Evolutionary conservation across 2,797 vertebrate species (phyloP).

Genomic region (Aldrovandia affinis): DNA sequence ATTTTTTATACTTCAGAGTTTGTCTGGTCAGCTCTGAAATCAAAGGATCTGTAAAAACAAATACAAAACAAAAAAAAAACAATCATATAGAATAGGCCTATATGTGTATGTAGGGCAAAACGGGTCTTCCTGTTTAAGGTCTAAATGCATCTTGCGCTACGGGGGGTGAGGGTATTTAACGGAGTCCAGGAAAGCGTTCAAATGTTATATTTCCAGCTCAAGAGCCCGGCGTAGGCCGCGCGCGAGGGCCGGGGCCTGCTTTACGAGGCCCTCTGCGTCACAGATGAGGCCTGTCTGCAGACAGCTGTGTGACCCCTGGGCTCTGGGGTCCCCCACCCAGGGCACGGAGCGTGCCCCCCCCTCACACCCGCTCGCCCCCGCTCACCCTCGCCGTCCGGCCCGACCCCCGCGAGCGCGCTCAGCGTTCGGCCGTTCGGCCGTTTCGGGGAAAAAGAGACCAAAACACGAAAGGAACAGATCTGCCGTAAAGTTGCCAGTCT

Average conservation of each 20-base stretch:
- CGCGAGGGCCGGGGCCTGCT: background rate
- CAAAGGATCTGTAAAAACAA: conserved; percentile 1
- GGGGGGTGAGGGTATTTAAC: background rate
- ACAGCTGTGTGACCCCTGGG: background rate
- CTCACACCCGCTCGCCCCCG: background rate
- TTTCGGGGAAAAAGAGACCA: background rate
- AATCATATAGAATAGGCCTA: background rate
- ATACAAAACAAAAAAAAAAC: conserved; percentile 12
- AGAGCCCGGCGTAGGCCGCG: background rate
- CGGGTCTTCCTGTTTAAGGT: background rate
- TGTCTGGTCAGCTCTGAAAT: background rate
- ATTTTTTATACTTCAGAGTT: conserved; percentile 21
- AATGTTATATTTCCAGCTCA: background rate
- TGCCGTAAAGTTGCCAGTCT: background rate
- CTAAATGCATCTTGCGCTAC: background rate
- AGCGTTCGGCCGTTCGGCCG: no score
- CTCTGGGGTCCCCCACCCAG: background rate
- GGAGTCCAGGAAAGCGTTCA: background rate
- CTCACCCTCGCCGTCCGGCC: background rate
- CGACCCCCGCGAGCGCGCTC: background rate
- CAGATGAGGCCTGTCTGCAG: background rate
- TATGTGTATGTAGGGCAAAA: background rate
- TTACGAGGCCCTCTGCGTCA: background rate
- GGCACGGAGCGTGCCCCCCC: background rate
- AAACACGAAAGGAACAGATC: conserved; percentile 7